Conservation (phyloP, 2,113 vertebrate genomes). For the Psilopsiagon aurifrons region DNA sequence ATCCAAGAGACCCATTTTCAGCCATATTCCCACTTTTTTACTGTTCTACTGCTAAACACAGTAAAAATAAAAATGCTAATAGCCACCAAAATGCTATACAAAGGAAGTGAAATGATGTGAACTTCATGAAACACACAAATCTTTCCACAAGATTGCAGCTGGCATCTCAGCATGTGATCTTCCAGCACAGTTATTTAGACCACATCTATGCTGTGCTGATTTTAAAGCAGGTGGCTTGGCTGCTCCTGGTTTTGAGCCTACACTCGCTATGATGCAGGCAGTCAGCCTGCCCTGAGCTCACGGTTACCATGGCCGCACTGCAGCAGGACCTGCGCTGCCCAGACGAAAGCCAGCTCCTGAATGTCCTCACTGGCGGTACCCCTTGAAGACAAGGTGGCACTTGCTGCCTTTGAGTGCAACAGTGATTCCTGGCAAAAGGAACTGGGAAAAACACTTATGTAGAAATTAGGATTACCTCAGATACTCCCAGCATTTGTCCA, state of each 20-base stretch:
- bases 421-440: neutral
- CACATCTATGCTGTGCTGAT: neutral
- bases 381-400: fast-evolving
- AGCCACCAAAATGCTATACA: neutral
- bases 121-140: neutral
- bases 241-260: neutral
- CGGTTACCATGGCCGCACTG: neutral
- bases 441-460: fast-evolving
- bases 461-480: neutral
- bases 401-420: neutral
- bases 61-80: neutral
- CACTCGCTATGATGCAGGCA: neutral
- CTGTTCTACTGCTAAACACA: neutral
- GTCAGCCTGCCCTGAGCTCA: neutral
- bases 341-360: neutral
- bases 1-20: neutral
- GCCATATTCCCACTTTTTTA: neutral
- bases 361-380: fast-evolving
- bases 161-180: neutral
- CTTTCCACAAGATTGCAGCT: neutral
- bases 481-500: neutral
- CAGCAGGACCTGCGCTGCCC: neutral
- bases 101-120: neutral
- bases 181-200: neutral
- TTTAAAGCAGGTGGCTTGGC: neutral